Percentiles rank a stretch among this genome's conserved stretches.
These are phyloP conservation scores for Dasypolia templi DNA, from an alignment of 2,888 invertebrate genomes.

Conservation along the genomic window DNA sequence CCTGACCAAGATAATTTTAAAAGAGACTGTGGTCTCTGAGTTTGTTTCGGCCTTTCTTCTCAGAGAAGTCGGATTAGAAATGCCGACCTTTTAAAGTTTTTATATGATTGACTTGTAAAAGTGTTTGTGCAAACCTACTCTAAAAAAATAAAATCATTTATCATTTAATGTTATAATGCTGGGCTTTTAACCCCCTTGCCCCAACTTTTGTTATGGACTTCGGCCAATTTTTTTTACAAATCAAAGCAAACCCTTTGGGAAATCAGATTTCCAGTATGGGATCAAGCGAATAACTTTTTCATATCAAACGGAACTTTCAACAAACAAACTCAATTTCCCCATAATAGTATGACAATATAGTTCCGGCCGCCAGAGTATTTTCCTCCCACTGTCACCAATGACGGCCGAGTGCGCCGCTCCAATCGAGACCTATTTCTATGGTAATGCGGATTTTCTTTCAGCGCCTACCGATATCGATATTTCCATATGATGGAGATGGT, in stretches of 20 bases:
- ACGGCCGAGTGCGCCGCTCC: constrained; percentile 18
- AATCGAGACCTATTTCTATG: constrained; percentile 59
- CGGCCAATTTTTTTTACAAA: constrained; percentile 16
- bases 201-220: not conserved
- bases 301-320: constrained; percentile 28
- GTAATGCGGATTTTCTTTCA: constrained; percentile 58
- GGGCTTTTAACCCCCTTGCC: not conserved
- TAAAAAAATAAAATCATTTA: too few relatives aligned
- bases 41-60: too few relatives aligned
- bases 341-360: constrained; percentile 20
- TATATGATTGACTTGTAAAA: too few relatives aligned
- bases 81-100: too few relatives aligned
- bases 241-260: constrained; percentile 7
- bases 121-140: too few relatives aligned
- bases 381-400: constrained; percentile 22
- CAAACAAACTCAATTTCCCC: constrained; percentile 38
- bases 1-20: too few relatives aligned
- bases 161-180: not conserved
- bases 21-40: too few relatives aligned
- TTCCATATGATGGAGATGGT: constrained; percentile 29
- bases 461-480: constrained; percentile 50
- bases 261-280: constrained; percentile 17
- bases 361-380: constrained; percentile 38
- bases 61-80: too few relatives aligned
- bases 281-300: constrained; percentile 39